Conservation (phyloP, 2,797 vertebrate species). For the Harpagifer antarcticus region DNA sequence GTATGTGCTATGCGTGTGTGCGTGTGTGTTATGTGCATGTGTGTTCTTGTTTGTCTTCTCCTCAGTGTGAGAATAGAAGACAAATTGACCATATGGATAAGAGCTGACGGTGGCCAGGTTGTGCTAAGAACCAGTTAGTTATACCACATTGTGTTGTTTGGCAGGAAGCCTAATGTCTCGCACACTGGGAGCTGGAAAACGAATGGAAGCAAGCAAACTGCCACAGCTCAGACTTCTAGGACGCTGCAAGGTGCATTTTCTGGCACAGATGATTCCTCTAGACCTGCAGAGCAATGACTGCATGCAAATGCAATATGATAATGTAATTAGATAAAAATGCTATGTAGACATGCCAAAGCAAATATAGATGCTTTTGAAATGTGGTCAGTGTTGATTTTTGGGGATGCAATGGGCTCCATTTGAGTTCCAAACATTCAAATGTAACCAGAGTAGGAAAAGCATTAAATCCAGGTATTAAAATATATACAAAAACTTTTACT, state of each 20-base stretch:
- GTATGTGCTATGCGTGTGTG: background rate
- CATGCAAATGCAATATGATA: conserved; percentile 23
- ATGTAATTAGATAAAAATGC: conserved; percentile 31
- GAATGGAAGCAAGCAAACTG: conserved; percentile 61
- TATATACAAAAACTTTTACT: too few species aligned
- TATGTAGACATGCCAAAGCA: conserved; percentile 21
- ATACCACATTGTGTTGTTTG: conserved; percentile 71
- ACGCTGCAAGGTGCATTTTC: conserved; percentile 50
- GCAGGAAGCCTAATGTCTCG: conserved; percentile 72
- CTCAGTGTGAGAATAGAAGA: conserved; percentile 52
- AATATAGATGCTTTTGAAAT: conserved; percentile 7
- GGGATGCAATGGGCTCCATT: background rate
- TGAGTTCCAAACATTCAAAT: background rate
- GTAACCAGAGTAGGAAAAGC: background rate
- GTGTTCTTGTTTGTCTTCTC: conserved; percentile 14
- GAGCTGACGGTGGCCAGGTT: conserved; percentile 72
- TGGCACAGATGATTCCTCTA: conserved; percentile 13
- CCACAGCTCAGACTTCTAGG: conserved; percentile 43
- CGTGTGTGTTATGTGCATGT: background rate
- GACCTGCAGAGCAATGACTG: conserved; percentile 1
- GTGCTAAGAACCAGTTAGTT: conserved; percentile 72
- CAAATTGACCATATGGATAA: conserved; percentile 72
- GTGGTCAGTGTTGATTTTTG: conserved; percentile 6
- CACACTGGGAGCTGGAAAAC: conserved; percentile 69
- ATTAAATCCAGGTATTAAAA: background rate